Base-by-base conservation (phyloP, 1,140 invertebrate species). In the Drosophila bipectinata region DNA sequence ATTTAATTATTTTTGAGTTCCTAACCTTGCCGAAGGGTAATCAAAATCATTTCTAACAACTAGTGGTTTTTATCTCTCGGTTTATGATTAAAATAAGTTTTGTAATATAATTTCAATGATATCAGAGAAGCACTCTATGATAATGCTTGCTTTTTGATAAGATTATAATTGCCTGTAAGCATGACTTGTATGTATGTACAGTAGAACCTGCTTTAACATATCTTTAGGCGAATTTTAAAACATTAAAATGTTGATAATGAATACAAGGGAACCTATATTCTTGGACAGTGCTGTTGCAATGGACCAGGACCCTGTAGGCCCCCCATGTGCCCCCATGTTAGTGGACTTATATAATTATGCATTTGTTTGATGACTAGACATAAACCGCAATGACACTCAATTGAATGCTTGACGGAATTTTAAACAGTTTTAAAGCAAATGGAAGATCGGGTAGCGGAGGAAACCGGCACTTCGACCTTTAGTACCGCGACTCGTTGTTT, bases 331-430 rank as follows among this genome's bases (percentile, higher is more conserved):
- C 24, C 10, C 41, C 49, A 18, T 37, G 30, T 62, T 72, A 54
- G 62, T 69, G 37, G 26, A 34, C 54, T 88, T 83, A 88, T 88
- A 82, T 83, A 88, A 87, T 67, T 71, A 4, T 79, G 56, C 53
- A 71, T 18, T 77, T 72, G 49, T 62, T 51, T 52, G 59, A 51
- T 87, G 83, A 88, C 75, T 66, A 21, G 52, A 75, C 83, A 66
- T 24, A 72, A 87, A 15, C 4, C 9, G 24, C 49, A 72, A 34
- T 45, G 45, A 6, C 14, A 66, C 26, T 32, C 32, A 77, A 85
- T 77, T 80, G 39, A 56, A 56, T 61, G 57, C 63, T 71, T 14
- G 37, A 56, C 58, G 34, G 52, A 53, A 26, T 52, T 64, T 64
- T 5, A 56, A 53, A 4, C 28, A 72, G 32, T n/a, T 54, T 54